Evolutionary conservation across 1,140 invertebrate species (phyloP), one percentile per base, ranked within the genome.

Genomic region (Teleogryllus occipitalis): DNA sequence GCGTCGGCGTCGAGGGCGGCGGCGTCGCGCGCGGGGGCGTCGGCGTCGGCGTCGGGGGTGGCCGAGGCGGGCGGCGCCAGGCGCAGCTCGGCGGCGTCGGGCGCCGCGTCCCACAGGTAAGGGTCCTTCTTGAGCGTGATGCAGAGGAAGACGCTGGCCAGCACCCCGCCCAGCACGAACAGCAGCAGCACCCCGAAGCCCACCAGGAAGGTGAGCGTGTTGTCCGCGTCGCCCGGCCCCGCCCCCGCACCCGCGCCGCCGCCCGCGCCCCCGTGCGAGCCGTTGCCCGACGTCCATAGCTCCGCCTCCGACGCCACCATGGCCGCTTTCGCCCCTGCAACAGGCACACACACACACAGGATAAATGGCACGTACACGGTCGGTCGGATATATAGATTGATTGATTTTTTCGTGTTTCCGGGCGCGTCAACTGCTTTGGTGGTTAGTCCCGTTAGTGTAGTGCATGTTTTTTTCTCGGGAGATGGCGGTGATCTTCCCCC

Each of bases 61-160:
- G 10, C 10, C 0, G 10, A 10, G 10, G 54, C 75, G 14, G 75
- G 39, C 15, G 75, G 75, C n/a, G 74, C 74, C 74, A 22, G 49
- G 18, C 72, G 54, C 54, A 65, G 18, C 54, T 27, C 77, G n/a
- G 74, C 78, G n/a, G 74, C 78, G 12, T 81, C 80, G 22, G 74
- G 75, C 27, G 75, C 78, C 8, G 72, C 80, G 14, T 81, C 80
- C 80, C 80, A 81, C 7, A 81, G 75, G 72, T 79, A 75, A 4
- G 80, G 80, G 74, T 81, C 80, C 39, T 75, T 81, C 78, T 81
- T 81, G 8, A 81, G 47, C 4, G 80, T 81, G 12, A 79, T 39
- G 75, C 80, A 81, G n/a, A 81, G 54, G 78, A 79, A 77, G 12
- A 79, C 74, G 54, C 78, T 81, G 22, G 80, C 80, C 27, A 75